Conservation (phyloP, 2,888 invertebrate species). For the Polietes domitor region DNA sequence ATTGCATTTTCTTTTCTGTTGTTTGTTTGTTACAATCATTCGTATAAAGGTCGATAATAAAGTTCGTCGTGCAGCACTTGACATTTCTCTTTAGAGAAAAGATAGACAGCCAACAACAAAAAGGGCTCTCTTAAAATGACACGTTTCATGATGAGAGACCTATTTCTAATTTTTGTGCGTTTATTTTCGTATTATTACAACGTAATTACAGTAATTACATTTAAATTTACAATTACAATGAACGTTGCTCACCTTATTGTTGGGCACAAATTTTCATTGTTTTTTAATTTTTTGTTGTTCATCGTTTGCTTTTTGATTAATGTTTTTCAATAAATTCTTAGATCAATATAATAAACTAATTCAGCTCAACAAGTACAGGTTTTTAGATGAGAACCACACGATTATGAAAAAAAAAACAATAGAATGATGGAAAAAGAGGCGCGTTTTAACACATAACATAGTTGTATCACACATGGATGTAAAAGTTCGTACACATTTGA, state of each 20-base stretch:
- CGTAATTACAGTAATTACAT: background rate
- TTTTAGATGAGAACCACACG: no score
- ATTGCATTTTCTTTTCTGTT: conserved; percentile 55
- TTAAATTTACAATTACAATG: conserved; percentile 4
- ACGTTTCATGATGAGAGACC: conserved; percentile 55
- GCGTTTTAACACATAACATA: no score
- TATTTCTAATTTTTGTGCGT: background rate
- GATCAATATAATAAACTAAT: no score
- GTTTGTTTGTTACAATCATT: conserved; percentile 45
- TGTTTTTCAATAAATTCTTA: no score
- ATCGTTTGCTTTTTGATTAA: no score
- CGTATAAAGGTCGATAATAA: conserved; percentile 11
- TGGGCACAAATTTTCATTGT: conserved; percentile 79
- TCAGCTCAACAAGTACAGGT: no score
- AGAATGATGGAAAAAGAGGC: no score
- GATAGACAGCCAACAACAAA: conserved; percentile 1
- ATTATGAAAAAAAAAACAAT: no score
- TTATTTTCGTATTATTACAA: conserved; percentile 4
- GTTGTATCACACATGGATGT: no score
- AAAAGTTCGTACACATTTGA: no score
- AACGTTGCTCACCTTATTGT: conserved; percentile 74
- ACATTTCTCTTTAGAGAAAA: conserved; percentile 35
- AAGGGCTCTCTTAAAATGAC: conserved; percentile 43
- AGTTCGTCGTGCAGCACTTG: background rate
- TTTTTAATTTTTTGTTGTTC: conserved; percentile 76